Percentiles rank a stretch among this genome's conserved stretches.
Evolutionary conservation across 1,140 invertebrate species (phyloP).

Genomic region (Drosophila sucinea): DNA sequence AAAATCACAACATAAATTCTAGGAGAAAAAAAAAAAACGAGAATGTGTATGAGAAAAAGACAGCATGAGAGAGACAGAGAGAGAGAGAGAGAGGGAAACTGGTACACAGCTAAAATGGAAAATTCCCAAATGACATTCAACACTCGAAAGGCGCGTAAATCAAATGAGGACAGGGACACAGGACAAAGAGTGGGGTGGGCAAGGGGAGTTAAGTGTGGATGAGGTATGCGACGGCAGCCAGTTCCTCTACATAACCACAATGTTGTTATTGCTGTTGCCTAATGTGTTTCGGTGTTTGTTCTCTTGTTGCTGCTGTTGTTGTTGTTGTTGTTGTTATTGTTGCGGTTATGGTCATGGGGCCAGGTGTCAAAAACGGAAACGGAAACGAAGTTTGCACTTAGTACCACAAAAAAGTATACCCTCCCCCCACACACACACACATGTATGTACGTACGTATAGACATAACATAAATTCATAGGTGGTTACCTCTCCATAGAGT

Average conservation of each 20-base stretch:
- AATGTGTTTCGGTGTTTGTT: slow-evolving; percentile 8
- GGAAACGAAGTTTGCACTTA: slow-evolving; percentile 51
- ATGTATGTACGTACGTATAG: slow-evolving; percentile 24
- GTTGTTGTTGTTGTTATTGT: slow-evolving; percentile 10
- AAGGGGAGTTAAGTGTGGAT: too few species aligned
- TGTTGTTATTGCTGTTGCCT: slow-evolving; percentile 9
- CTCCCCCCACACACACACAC: slow-evolving; percentile 14
- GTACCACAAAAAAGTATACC: slow-evolving; percentile 7
- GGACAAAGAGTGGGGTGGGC: too few species aligned
- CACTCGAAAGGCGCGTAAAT: slow-evolving; percentile 13
- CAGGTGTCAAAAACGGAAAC: slow-evolving; percentile 45
- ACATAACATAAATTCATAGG: neutral
- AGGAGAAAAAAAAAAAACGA: neutral
- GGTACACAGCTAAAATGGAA: slow-evolving; percentile 13
- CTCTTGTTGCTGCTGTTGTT: neutral
- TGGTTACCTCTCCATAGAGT: neutral
- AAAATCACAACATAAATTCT: slow-evolving; percentile 6
- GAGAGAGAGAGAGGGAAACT: neutral
- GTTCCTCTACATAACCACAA: neutral
- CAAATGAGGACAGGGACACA: slow-evolving; percentile 8
- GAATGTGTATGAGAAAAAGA: neutral
- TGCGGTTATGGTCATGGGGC: slow-evolving; percentile 33
- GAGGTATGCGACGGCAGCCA: neutral
- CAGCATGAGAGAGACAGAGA: neutral
- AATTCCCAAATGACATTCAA: slow-evolving; percentile 13